These are phyloP conservation scores for Buceros bicornis DNA, from an alignment of 2,797 vertebrate genomes.

Conservation along the genomic window DNA sequence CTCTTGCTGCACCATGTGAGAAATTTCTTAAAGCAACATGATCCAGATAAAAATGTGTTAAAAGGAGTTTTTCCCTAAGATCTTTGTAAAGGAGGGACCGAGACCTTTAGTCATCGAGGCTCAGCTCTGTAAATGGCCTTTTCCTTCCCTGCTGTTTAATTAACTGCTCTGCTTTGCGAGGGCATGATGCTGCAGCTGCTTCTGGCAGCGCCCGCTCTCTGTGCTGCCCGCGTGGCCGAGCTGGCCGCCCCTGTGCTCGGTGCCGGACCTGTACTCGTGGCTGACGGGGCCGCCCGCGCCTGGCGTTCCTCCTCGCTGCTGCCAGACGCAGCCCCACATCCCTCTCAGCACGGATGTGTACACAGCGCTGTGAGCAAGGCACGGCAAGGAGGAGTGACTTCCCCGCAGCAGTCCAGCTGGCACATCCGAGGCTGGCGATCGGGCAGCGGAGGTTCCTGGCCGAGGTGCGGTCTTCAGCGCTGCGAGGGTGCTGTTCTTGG, in stretches of 20 bases:
- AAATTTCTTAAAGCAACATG: not conserved
- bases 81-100: not conserved
- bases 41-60: not conserved
- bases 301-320: not conserved
- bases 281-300: not conserved
- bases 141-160: not conserved
- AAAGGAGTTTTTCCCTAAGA: not conserved
- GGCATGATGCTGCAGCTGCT: not conserved
- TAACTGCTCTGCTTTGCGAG: not conserved
- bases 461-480: not conserved
- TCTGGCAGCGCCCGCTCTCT: not conserved
- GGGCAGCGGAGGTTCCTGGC: not conserved
- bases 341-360: not conserved
- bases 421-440: not conserved
- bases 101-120: not conserved
- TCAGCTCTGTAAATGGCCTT: not conserved
- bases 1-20: not conserved
- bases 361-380: not conserved
- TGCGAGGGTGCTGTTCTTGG: conserved; percentile 5
- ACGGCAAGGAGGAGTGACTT: not conserved
- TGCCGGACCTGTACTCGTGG: not conserved
- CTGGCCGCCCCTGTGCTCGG: not conserved
- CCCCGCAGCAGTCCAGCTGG: rapidly evolving
- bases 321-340: rapidly evolving
- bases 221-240: not conserved